Conservation (phyloP, 2,888 invertebrate species). For the Liodrosophila aerea region DNA sequence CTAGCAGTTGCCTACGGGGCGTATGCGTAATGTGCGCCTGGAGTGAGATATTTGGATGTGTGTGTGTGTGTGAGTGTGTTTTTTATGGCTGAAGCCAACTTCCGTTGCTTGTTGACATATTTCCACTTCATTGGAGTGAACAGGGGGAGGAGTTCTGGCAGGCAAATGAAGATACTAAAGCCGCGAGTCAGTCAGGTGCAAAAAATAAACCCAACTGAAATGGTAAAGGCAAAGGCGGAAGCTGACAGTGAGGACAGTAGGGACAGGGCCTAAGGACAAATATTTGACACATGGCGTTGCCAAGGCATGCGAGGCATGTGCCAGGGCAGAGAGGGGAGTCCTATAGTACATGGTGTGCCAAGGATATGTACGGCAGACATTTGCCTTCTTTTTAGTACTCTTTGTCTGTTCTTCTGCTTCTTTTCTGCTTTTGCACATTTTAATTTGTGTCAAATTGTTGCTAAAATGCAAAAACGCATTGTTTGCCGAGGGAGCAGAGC, state of each 20-base stretch:
- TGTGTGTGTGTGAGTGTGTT: constrained; percentile 11
- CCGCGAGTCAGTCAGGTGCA: constrained; percentile 29
- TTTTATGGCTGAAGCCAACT: constrained; percentile 62
- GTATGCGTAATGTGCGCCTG: constrained; percentile 55
- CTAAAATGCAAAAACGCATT: constrained; percentile 76
- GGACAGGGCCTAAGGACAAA: constrained; percentile 62
- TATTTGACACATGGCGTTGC: constrained; percentile 66
- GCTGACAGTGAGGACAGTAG: constrained; percentile 19
- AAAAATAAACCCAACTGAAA: constrained; percentile 10
- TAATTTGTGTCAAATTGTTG: constrained; percentile 78
- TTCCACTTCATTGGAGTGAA: constrained; percentile 74
- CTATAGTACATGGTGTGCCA: constrained; percentile 15
- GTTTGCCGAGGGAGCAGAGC: constrained; percentile 42
- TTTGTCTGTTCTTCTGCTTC: not conserved
- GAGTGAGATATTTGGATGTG: constrained; percentile 11
- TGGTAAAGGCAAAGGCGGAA: constrained; percentile 44
- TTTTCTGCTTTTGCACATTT: constrained; percentile 54
- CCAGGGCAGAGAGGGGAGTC: constrained; percentile 17
- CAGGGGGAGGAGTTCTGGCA: constrained; percentile 24
- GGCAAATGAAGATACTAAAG: constrained; percentile 68
- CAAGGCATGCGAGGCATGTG: constrained; percentile 72
- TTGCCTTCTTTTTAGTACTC: constrained; percentile 22
- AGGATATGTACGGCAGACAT: constrained; percentile 42
- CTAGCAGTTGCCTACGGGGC: constrained; percentile 58
- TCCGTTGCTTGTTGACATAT: constrained; percentile 76